Percentiles rank a stretch among this genome's conserved stretches.
phyloP scores from a whole-genome alignment of 35 echinoderm and acorn worm genomes.

The Chiridota heheva region DNA sequence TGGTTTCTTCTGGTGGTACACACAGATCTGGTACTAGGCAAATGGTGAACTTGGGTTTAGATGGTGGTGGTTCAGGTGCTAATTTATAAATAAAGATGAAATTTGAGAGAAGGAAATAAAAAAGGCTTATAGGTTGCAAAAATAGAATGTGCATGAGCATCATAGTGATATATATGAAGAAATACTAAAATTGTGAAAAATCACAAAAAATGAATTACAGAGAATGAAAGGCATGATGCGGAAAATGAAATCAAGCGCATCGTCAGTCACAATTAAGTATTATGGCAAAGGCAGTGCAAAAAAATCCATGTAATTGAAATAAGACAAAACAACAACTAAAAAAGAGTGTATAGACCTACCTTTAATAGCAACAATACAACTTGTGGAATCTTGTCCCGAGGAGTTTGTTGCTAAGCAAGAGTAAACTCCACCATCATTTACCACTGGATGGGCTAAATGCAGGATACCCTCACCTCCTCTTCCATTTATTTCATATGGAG shows the following conservation, averaged over 20 bases:
- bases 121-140: background rate
- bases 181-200: background rate
- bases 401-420: slow-evolving; percentile 56
- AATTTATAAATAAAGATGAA: background rate
- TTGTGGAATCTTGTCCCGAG: slow-evolving; percentile 41
- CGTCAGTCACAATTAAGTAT: background rate
- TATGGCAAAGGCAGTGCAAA: background rate
- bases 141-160: background rate
- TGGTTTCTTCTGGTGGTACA: slow-evolving; percentile 30
- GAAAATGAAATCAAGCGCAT: background rate
- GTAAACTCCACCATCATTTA: slow-evolving; percentile 50
- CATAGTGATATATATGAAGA: background rate
- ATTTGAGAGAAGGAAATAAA: background rate
- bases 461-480: slow-evolving; percentile 26
- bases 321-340: too few species aligned
- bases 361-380: slow-evolving; percentile 23
- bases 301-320: background rate
- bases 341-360: slow-evolving; percentile 13
- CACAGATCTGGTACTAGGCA: slow-evolving; percentile 24
- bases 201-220: background rate
- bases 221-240: background rate
- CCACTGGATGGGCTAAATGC: slow-evolving; percentile 1
- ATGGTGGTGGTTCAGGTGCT: slow-evolving; percentile 37
- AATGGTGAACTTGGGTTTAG: slow-evolving; percentile 52
- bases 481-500: slow-evolving; percentile 30